Conservation (phyloP, 2,113 vertebrate species). For the Phrynosoma platyrhinos region DNA sequence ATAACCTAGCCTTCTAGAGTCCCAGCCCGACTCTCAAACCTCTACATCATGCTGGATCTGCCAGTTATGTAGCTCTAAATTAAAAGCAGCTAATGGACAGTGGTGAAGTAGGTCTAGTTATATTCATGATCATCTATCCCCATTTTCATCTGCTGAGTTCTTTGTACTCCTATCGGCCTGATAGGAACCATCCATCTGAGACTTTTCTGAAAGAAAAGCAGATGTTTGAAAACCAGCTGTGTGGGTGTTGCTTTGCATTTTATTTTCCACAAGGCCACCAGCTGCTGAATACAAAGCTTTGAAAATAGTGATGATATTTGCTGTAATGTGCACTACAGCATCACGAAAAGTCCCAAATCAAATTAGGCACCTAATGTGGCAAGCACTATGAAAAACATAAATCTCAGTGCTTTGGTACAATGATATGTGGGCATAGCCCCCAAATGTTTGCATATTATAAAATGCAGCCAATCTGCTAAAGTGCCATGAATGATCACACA, state of each 20-base stretch:
- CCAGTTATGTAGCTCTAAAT: not conserved
- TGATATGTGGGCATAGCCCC: not conserved
- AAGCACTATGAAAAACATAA: slow-evolving; percentile 13
- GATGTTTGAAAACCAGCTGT: slow-evolving; percentile 3
- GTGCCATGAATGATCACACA: slow-evolving; percentile 9
- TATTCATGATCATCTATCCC: not conserved
- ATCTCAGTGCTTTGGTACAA: not conserved
- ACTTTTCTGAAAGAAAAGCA: slow-evolving; percentile 23
- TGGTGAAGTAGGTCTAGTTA: not conserved
- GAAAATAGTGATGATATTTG: slow-evolving; percentile 22
- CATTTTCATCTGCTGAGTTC: not conserved
- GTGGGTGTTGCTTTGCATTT: not conserved
- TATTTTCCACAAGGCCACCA: slow-evolving; percentile 7
- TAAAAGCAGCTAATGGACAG: not conserved
- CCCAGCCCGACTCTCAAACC: too few species aligned
- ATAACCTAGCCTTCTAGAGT: too few species aligned
- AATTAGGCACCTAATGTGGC: slow-evolving; percentile 32
- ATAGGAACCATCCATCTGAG: not conserved
- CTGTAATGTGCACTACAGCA: slow-evolving; percentile 3
- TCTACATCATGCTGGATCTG: too few species aligned
- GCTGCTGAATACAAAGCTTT: slow-evolving; percentile 13
- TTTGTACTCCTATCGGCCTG: slow-evolving; percentile 9
- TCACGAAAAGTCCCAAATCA: slow-evolving; percentile 34
- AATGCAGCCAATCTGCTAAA: slow-evolving; percentile 29
- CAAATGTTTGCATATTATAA: slow-evolving; percentile 16